Evolutionary conservation across 2,888 invertebrate species (phyloP), one percentile per base, ranked within the genome.

Genomic region (Saturnia japonica): DNA sequence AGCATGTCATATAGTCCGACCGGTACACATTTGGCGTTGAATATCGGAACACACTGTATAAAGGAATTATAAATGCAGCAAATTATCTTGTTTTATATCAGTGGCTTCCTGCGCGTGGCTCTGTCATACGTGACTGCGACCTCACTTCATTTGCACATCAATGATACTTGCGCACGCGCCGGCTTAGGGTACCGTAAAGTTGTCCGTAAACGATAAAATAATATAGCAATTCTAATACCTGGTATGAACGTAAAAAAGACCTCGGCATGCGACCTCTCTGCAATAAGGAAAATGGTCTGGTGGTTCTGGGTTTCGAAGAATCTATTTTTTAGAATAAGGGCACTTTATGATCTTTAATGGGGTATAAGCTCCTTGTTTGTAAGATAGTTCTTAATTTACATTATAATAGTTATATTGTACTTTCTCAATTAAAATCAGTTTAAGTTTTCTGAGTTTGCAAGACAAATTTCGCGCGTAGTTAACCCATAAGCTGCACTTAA

Each of bases 101-200:
- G 64, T 64, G 64, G 40, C 34, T 16, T 34, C 64, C 40, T 40
- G 40, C 73, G 70, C 69, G 66, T 45, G 47, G 67, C 71, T 25
- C 47, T 67, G 62, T 40, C 73, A 74, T 71, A 78, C 75, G 74
- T 75, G 78, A 76, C 76, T 75, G 73, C 72, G 72, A 74, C 75
- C 74, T 77, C 73, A 70, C 72, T 68, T 70, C 43, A 45, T 79
- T 80, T 76, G 77, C 77, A 78, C 76, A 77, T 74, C 70, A 74
- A 76, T 72, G 69, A 9, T 51, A 66, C 64, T 34, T 70, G 70
- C 66, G 70, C 70, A 70, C 70, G 70, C 70, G 70, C 66, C 12
- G 22, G 0, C 1, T 22, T 25, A 40, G 42, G 34, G 54, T 66
- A 66, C 62, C 47, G 42, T 51, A 40, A 22, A n/a, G 9, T 6